Conservation (phyloP, 2,888 invertebrate genomes). For the Lypha dubia region DNA sequence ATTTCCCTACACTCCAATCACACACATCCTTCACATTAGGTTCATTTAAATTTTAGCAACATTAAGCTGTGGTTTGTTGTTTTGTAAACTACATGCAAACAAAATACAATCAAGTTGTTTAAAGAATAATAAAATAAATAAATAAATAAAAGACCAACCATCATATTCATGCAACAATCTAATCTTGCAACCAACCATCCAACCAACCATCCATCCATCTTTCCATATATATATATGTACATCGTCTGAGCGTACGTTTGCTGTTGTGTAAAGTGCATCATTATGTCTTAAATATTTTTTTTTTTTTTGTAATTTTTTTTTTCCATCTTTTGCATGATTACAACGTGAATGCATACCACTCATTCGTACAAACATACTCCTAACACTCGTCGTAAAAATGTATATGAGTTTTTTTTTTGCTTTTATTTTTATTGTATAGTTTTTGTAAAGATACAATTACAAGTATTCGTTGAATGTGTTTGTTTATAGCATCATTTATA, state of each 20-base stretch:
- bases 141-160: slow-evolving; percentile 40
- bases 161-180: slow-evolving; percentile 19
- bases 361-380: slow-evolving; percentile 19
- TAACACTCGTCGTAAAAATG: slow-evolving; percentile 39
- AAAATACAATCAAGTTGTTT: slow-evolving; percentile 29
- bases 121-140: background rate
- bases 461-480: slow-evolving; percentile 7
- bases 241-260: slow-evolving; percentile 52
- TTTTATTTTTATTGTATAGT: slow-evolving; percentile 20
- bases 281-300: slow-evolving; percentile 56
- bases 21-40: slow-evolving; percentile 3
- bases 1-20: background rate
- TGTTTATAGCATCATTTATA: slow-evolving; percentile 37
- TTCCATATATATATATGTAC: too few species aligned
- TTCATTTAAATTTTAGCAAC: slow-evolving; percentile 49
- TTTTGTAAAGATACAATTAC: slow-evolving; percentile 11
- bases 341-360: slow-evolving; percentile 11
- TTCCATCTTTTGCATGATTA: slow-evolving; percentile 32
- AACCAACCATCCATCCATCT: slow-evolving; percentile 23
- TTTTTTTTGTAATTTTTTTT: slow-evolving; percentile 21
- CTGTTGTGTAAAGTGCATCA: slow-evolving; percentile 66
- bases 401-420: slow-evolving; percentile 32
- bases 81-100: slow-evolving; percentile 39
- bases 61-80: slow-evolving; percentile 65
- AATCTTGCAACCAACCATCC: slow-evolving; percentile 23